Evolutionary conservation across 2,888 invertebrate species (phyloP).

Genomic region (Epirrhoe alternata): DNA sequence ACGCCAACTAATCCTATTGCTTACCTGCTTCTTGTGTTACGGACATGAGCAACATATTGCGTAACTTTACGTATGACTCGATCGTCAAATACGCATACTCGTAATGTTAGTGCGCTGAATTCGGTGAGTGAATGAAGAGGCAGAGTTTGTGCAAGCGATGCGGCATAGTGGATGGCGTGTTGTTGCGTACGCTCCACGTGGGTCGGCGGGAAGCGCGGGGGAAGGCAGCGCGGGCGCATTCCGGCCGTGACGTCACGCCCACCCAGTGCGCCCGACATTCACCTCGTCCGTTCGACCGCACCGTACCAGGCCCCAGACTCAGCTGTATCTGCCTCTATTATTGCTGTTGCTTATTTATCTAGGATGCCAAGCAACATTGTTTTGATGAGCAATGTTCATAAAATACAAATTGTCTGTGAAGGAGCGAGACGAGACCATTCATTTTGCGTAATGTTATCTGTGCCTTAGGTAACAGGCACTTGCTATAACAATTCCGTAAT

Average conservation of each 20-base stretch:
- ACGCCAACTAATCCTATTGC: conserved; percentile 59
- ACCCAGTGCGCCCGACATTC: conserved; percentile 82
- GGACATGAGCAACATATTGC: conserved; percentile 36
- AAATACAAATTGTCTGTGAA: conserved; percentile 5
- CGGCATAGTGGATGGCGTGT: conserved; percentile 55
- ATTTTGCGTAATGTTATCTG: background rate
- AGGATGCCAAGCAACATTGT: conserved; percentile 57
- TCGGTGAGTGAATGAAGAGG: conserved; percentile 68
- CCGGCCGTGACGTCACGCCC: conserved; percentile 84
- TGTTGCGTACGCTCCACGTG: conserved; percentile 76
- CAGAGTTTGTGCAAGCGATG: conserved; percentile 51
- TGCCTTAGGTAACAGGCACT: background rate
- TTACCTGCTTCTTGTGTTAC: conserved; percentile 54
- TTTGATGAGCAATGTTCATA: conserved; percentile 50
- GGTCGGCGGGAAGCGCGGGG: conserved; percentile 52
- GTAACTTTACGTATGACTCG: conserved; percentile 26
- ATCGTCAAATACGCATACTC: conserved; percentile 32
- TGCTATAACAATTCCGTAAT: too few species aligned
- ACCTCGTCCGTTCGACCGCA: conserved; percentile 67
- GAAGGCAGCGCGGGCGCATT: conserved; percentile 76
- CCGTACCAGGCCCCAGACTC: conserved; percentile 53
- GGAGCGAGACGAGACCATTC: background rate
- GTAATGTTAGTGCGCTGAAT: conserved; percentile 54
- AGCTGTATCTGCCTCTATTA: conserved; percentile 72
- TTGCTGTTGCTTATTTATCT: conserved; percentile 71